Percentiles rank a stretch among this genome's conserved stretches.
phyloP scores from a whole-genome alignment of 2,113 vertebrate genomes.

The Donacobius atricapilla region DNA sequence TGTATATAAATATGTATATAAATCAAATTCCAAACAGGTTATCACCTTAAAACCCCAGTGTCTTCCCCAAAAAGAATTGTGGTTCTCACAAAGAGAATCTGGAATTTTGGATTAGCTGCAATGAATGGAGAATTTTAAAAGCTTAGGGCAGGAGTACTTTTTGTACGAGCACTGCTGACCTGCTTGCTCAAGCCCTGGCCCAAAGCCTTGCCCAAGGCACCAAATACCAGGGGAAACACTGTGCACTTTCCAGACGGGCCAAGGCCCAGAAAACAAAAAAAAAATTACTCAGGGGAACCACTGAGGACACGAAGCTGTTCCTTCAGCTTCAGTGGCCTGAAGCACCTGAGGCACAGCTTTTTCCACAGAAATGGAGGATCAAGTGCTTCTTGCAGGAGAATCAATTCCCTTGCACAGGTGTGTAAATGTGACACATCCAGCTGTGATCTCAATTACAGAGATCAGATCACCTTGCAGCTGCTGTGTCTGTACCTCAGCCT shows the following conservation, averaged over 20 bases:
- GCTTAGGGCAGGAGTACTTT: neutral
- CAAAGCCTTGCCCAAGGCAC: neutral
- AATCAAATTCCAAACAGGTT: neutral
- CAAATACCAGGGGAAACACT: neutral
- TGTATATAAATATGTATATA: accelerated
- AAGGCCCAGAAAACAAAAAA: neutral
- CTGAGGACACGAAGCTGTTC: neutral
- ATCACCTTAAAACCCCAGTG: neutral
- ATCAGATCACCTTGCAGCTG: neutral
- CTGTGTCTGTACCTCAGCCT: neutral
- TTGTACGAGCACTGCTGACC: neutral
- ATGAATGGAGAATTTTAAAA: neutral
- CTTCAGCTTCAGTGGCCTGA: neutral
- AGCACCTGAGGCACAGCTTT: neutral
- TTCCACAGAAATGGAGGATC: neutral
- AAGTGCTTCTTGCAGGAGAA: neutral
- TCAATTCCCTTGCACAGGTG: neutral
- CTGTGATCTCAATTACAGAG: neutral
- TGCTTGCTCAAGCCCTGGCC: neutral
- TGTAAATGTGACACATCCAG: neutral
- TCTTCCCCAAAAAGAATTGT: neutral
- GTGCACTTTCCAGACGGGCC: neutral
- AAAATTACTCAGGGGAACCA: neutral
- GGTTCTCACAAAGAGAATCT: neutral
- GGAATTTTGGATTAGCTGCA: neutral